Conservation (phyloP, 2,113 vertebrate species). For the Platycercus adscitus region DNA sequence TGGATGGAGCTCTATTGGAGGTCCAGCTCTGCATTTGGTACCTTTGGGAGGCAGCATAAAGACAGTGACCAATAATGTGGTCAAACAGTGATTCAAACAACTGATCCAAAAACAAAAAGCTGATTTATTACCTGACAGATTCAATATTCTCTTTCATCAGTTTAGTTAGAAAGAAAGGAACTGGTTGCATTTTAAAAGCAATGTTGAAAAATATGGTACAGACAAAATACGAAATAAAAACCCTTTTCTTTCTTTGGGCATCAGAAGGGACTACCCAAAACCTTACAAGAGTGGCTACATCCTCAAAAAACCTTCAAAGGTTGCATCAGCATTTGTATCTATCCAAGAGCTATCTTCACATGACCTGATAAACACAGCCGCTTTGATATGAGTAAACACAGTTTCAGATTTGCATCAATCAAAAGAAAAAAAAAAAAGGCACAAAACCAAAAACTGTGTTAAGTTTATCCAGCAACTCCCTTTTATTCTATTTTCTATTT, state of each 20-base stretch:
- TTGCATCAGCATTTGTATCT: neutral
- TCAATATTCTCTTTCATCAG: conserved; percentile 5
- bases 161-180: neutral
- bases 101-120: neutral
- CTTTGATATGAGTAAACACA: neutral
- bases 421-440: neutral
- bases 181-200: neutral
- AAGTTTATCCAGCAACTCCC: neutral
- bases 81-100: neutral
- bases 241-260: neutral
- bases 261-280: neutral
- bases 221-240: neutral
- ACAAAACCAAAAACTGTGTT: neutral
- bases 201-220: neutral
- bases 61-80: neutral
- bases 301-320: neutral
- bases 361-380: neutral
- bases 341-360: neutral
- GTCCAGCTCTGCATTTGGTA: neutral
- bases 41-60: neutral
- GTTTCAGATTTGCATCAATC: neutral
- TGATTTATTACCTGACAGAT: conserved; percentile 3
- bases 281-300: neutral
- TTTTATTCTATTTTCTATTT: neutral
- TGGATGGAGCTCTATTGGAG: fast-evolving